phyloP scores from a whole-genome alignment of 1,140 invertebrate genomes.

The Brachionus sp. region DNA sequence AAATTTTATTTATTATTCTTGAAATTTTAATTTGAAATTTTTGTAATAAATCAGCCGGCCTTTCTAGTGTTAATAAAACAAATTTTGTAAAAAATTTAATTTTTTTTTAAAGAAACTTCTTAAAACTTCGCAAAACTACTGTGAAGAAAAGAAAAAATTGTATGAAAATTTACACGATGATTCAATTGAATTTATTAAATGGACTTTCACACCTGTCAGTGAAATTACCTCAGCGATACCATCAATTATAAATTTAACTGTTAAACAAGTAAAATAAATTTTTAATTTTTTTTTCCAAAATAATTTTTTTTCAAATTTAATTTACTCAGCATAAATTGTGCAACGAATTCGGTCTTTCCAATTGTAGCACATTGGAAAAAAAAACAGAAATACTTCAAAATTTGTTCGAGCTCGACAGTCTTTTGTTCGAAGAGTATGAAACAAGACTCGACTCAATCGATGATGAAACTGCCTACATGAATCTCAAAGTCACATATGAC shows the following conservation, averaged over 20 bases:
- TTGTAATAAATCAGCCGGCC: no score
- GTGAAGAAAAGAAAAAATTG: conserved; percentile 17
- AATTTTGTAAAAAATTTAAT: not conserved
- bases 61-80: not conserved
- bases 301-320: not conserved
- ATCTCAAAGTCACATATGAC: conserved; percentile 31
- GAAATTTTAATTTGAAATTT: no score
- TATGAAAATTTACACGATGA: not conserved
- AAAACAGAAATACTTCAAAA: conserved; percentile 35
- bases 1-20: no score
- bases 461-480: not conserved
- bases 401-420: not conserved
- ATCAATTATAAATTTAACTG: conserved; percentile 5
- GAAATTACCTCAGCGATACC: not conserved
- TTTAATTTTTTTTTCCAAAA: not conserved
- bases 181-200: not conserved
- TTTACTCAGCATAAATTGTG: conserved; percentile 38
- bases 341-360: conserved; percentile 25
- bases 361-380: conserved; percentile 28
- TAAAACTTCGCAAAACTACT: conserved; percentile 24
- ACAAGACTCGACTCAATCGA: conserved; percentile 20
- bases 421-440: conserved; percentile 39
- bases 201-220: conserved; percentile 22
- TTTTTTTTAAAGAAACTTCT: conserved; percentile 26
- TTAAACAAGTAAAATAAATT: conserved; percentile 27